These are phyloP conservation scores for Timema cristinae DNA, from an alignment of 2,888 invertebrate genomes.

Conservation along the genomic window DNA sequence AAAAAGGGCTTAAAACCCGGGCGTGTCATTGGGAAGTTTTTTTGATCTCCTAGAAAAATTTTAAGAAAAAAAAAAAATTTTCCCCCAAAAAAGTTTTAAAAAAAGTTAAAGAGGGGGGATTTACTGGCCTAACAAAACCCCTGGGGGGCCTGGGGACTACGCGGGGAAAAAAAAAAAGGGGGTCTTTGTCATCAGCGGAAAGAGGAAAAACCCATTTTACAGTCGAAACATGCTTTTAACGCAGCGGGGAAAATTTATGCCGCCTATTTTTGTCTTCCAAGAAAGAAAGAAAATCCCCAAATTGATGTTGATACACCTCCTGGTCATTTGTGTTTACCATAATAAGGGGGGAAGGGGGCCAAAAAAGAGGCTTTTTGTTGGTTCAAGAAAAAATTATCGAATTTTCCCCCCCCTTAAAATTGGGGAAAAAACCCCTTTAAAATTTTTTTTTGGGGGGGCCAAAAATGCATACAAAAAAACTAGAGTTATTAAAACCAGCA, in stretches of 20 bases:
- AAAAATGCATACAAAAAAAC: not conserved
- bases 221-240: slow-evolving; percentile 33
- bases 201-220: slow-evolving; percentile 39
- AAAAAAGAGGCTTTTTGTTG: slow-evolving; percentile 18
- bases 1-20: not conserved
- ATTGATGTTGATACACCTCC: slow-evolving; percentile 30
- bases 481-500: not conserved
- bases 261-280: not conserved
- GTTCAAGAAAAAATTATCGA: not conserved
- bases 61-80: not conserved
- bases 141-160: slow-evolving; percentile 35
- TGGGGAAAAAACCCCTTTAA: too few relatives aligned
- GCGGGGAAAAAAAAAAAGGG: not conserved
- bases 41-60: not conserved
- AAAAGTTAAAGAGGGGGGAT: not conserved
- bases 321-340: slow-evolving; percentile 28
- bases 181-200: slow-evolving; percentile 37
- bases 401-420: too few relatives aligned
- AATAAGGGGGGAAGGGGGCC: slow-evolving; percentile 32
- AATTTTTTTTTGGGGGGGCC: slow-evolving; percentile 9
- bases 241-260: not conserved
- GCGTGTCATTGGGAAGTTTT: slow-evolving; percentile 4
- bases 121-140: slow-evolving; percentile 23
- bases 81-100: not conserved
- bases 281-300: slow-evolving; percentile 15